Evolutionary conservation across 2,113 vertebrate genomes (phyloP), one percentile per base, ranked within the genome.

Genomic region (Salvelinus namaycush): DNA sequence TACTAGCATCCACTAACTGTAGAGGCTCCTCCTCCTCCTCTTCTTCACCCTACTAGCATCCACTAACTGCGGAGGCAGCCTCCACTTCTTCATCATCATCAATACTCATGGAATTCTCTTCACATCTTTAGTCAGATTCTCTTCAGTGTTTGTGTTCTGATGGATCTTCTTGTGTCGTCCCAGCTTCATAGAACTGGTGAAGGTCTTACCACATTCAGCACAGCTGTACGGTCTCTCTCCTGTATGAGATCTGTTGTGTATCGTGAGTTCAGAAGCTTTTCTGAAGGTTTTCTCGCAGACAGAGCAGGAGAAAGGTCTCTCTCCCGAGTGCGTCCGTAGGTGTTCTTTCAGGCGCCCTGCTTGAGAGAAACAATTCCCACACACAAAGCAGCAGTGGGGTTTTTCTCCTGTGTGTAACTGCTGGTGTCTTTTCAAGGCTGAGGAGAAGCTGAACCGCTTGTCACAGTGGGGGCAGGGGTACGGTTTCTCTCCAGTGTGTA

Each of bases 181-280:
- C 11, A 70, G 68, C 22, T 14, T 70, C 4, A 39, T 70, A 3
- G 68, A 70, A 12, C 34, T 70, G 44, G 39, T 24, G 68, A 70
- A 70, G 5, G 39, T 16, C 9, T 70, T 8, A 5, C 44, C 68
- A 34, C 68, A 70, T 20, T 22, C 8, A 1, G n/a, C 13, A 5
- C 68, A 70, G n/a, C n/a, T 11, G 22, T 89, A 88, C 1, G 86
- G 87, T 27, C 86, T 76, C 79, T 91, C 88, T 65, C 83, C 8
- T 0, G 88, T 91, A 80, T 92, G 90, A 2, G 87, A 90, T 1
- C 88, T 68, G 79, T 83, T 87, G 27, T 93, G 91, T 1, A 87
- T 87, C 0, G 83, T 78, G 2, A 93, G 85, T 68, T 89, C 87
- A 0, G 86, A 85, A 26, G 89, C 88, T 12, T 87, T 86, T 1